Evolutionary conservation across 1,140 invertebrate species (phyloP).

Genomic region (Mylabris phalerata): DNA sequence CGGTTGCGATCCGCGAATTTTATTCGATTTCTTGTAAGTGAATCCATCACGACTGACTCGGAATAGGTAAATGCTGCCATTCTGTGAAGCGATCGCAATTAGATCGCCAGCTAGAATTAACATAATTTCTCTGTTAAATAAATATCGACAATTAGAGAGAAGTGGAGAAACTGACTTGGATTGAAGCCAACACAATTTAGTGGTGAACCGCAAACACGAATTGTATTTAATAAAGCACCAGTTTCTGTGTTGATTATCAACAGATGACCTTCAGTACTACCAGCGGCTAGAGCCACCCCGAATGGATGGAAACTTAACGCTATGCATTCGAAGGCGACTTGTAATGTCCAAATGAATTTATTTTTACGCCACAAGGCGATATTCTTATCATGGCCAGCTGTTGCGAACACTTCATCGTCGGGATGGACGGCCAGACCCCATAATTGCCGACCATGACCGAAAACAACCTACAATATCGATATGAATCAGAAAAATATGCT

Average conservation of each 20-base stretch:
- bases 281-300: conserved; percentile 76
- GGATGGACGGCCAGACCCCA: conserved; percentile 87
- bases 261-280: conserved; percentile 81
- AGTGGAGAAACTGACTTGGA: conserved; percentile 56
- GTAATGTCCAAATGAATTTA: conserved; percentile 80
- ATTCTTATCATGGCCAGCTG: conserved; percentile 86
- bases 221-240: conserved; percentile 71
- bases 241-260: conserved; percentile 77
- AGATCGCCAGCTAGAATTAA: conserved; percentile 70
- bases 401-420: conserved; percentile 85
- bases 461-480: conserved; percentile 59
- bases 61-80: conserved; percentile 79
- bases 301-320: conserved; percentile 83
- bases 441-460: conserved; percentile 84
- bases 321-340: conserved; percentile 76
- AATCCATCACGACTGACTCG: conserved; percentile 77
- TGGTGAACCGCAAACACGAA: conserved; percentile 78
- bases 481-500: background rate
- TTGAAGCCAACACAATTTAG: conserved; percentile 80
- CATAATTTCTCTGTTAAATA: background rate
- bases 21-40: conserved; percentile 80
- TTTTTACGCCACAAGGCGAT: conserved; percentile 84
- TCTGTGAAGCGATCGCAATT: conserved; percentile 85
- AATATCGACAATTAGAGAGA: background rate
- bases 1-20: conserved; percentile 75